These are phyloP conservation scores for Chroicocephalus ridibundus DNA, from an alignment of 2,113 vertebrate genomes.

Conservation along the genomic window DNA sequence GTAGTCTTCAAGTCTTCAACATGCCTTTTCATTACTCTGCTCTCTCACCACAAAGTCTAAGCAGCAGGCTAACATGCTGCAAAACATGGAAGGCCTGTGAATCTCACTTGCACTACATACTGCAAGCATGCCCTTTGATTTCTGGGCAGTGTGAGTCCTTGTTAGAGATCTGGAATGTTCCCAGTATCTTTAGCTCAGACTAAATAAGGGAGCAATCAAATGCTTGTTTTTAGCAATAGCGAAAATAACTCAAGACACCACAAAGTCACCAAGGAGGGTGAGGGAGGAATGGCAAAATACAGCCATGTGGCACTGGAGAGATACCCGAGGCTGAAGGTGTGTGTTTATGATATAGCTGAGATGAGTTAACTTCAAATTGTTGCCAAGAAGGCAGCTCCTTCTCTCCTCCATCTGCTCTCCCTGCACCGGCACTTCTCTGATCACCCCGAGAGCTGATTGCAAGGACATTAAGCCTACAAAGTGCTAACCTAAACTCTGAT, in stretches of 20 bases:
- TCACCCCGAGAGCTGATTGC: neutral
- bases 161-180: neutral
- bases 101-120: neutral
- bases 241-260: neutral
- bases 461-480: neutral
- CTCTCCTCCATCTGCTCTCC: neutral
- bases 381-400: constrained; percentile 42
- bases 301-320: constrained; percentile 4
- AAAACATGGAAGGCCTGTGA: neutral
- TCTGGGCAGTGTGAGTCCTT: neutral
- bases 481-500: neutral
- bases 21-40: neutral
- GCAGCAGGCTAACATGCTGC: neutral
- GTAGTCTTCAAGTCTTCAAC: neutral
- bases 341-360: neutral
- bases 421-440: neutral
- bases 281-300: constrained; percentile 8
- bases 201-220: constrained; percentile 43
- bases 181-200: constrained; percentile 19
- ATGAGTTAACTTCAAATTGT: neutral
- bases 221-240: neutral
- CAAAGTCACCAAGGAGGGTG: neutral
- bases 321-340: neutral
- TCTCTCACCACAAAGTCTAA: neutral
- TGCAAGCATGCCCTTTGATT: neutral